Percentiles rank a stretch among this genome's conserved stretches.
phyloP scores from a whole-genome alignment of 2,888 invertebrate genomes.

The Lepidonotus clava region DNA sequence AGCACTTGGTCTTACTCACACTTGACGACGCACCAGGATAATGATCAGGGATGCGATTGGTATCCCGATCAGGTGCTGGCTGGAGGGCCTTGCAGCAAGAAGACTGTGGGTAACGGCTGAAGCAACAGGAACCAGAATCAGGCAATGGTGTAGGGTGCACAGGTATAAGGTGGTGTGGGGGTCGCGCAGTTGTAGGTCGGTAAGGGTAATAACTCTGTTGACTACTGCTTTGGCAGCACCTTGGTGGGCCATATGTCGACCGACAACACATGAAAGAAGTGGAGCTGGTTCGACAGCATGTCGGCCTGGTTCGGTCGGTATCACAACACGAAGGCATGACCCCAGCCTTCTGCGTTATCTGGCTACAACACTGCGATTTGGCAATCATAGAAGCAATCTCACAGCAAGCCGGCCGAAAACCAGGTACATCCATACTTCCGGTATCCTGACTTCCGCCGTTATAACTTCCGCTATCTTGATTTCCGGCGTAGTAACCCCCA shows the following conservation, averaged over 20 bases:
- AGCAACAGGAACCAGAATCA: background rate
- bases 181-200: background rate
- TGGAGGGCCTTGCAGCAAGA: background rate
- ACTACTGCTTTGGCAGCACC: conserved; percentile 22
- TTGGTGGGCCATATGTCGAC: background rate
- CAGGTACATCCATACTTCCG: conserved; percentile 46
- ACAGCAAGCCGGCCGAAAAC: conserved; percentile 59
- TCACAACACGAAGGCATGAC: conserved; percentile 55
- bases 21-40: background rate
- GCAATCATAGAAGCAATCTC: background rate
- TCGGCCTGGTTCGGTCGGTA: conserved; percentile 26
- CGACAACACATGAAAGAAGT: conserved; percentile 18
- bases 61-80: background rate
- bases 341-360: conserved; percentile 35
- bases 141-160: conserved; percentile 32
- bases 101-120: background rate
- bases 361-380: conserved; percentile 54
- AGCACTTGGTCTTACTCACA: background rate
- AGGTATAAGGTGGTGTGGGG: background rate
- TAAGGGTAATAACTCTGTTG: background rate
- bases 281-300: conserved; percentile 48
- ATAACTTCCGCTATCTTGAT: background rate
- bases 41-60: background rate
- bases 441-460: background rate
- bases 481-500: background rate